These are phyloP conservation scores for Tachypleus tridentatus DNA, from an alignment of 1,140 invertebrate species.

Conservation along the genomic window DNA sequence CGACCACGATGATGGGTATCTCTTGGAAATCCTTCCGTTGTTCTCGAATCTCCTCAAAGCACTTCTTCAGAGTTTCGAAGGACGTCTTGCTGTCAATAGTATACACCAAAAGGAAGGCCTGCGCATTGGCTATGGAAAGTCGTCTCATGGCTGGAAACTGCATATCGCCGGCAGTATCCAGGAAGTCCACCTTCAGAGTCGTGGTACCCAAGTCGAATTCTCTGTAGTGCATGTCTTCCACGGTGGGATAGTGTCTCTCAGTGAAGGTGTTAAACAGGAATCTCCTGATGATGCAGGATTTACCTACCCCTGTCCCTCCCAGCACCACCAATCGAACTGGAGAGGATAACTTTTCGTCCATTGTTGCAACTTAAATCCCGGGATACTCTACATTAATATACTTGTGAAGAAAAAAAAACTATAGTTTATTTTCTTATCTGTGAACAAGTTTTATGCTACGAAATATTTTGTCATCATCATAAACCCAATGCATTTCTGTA, in stretches of 20 bases:
- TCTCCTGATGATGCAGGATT: constrained; percentile 67
- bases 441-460: too few relatives aligned
- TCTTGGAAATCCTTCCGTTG: constrained; percentile 50
- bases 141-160: constrained; percentile 78
- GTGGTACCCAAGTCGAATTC: constrained; percentile 58
- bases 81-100: constrained; percentile 55
- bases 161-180: constrained; percentile 75
- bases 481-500: too few relatives aligned
- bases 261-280: constrained; percentile 70
- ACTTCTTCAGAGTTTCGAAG: constrained; percentile 60
- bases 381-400: too few relatives aligned
- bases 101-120: constrained; percentile 80
- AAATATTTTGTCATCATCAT: too few relatives aligned
- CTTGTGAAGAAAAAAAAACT: too few relatives aligned
- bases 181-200: constrained; percentile 52
- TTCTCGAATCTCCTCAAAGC: constrained; percentile 70
- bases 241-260: constrained; percentile 71
- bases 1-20: constrained; percentile 37
- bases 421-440: too few relatives aligned
- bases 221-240: constrained; percentile 76
- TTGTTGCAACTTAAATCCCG: too few relatives aligned
- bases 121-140: constrained; percentile 73
- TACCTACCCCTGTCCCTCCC: constrained; percentile 70
- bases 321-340: constrained; percentile 56
- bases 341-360: too few relatives aligned